phyloP scores from a whole-genome alignment of 2,888 invertebrate species.

The Parnassius apollo region DNA sequence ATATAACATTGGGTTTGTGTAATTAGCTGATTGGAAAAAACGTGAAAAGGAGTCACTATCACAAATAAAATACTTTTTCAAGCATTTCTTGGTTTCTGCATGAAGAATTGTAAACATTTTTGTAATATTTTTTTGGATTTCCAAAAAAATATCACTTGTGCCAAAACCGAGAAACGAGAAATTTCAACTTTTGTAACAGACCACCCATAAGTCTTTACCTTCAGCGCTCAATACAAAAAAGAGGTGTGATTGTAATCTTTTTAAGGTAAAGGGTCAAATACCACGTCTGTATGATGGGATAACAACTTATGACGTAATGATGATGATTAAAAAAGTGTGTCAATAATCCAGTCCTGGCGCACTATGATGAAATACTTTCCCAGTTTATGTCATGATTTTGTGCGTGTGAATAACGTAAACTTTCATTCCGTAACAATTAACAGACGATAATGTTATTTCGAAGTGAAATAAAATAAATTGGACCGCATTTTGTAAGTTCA shows the following conservation, averaged over 20 bases:
- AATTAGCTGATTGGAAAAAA: too few relatives aligned
- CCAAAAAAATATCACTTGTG: too few relatives aligned
- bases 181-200: neutral
- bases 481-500: constrained; percentile 10
- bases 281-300: constrained; percentile 38
- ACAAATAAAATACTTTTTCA: too few relatives aligned
- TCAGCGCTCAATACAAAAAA: constrained; percentile 12
- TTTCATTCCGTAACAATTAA: constrained; percentile 4
- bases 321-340: constrained; percentile 55
- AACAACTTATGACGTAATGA: constrained; percentile 44
- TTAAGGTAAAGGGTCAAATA: constrained; percentile 57
- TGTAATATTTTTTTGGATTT: too few relatives aligned
- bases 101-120: too few relatives aligned
- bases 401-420: neutral
- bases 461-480: constrained; percentile 16
- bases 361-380: constrained; percentile 29
- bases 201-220: neutral
- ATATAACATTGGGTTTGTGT: too few relatives aligned
- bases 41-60: too few relatives aligned
- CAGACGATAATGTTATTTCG: constrained; percentile 16
- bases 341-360: constrained; percentile 48
- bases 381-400: neutral
- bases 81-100: too few relatives aligned
- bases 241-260: constrained; percentile 40
- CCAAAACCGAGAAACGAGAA: neutral